A percentile compares a stretch with the other conserved stretches of the same genome.
Conservation (phyloP, 2,113 vertebrate genomes). For the Zapus hudsonius region DNA sequence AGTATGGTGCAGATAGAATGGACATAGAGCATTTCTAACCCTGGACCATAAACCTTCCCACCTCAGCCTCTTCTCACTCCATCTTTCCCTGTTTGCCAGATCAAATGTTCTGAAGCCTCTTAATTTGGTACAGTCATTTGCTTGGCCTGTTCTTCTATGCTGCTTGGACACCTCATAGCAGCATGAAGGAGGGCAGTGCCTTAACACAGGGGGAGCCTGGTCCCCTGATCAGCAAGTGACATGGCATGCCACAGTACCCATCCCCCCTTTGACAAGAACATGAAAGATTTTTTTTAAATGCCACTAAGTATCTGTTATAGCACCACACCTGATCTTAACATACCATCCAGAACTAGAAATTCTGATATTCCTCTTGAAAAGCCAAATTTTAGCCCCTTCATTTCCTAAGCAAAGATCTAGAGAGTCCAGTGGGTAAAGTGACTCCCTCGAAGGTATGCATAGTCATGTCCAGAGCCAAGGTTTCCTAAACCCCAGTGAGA, state of each 20-base stretch:
- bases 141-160: background rate
- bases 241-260: background rate
- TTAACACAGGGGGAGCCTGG: background rate
- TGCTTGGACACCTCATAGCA: background rate
- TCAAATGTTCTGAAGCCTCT: background rate
- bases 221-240: background rate
- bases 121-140: background rate
- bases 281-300: background rate
- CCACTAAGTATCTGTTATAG: background rate
- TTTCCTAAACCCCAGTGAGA: background rate
- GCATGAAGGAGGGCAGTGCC: background rate
- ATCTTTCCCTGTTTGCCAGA: background rate
- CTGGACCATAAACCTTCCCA: background rate
- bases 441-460: background rate
- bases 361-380: background rate
- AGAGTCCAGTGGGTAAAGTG: background rate
- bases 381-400: background rate
- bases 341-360: background rate
- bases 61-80: background rate
- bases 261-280: background rate
- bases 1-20: background rate
- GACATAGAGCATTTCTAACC: background rate
- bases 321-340: background rate
- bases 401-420: background rate
- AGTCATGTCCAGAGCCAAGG: background rate